A percentile compares a stretch with the other conserved stretches of the same genome.
These are phyloP conservation scores for Meganola albula DNA, from an alignment of 2,888 invertebrate genomes.

Conservation along the genomic window DNA sequence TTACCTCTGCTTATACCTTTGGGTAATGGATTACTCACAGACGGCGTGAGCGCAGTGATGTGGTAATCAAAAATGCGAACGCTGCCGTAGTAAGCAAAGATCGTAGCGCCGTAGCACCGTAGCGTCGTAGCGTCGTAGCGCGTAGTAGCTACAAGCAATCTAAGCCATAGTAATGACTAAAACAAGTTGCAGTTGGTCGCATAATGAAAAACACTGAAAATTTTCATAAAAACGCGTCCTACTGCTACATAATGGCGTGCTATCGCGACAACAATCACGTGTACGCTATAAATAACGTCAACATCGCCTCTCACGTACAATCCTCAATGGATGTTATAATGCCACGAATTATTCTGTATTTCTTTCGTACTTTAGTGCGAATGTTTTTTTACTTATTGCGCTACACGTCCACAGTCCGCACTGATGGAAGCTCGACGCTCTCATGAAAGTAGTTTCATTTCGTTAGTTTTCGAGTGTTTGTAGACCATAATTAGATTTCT, in stretches of 20 bases:
- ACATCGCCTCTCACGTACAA: constrained; percentile 18
- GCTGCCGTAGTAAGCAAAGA: too few species aligned
- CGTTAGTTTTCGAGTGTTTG: constrained; percentile 8
- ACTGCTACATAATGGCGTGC: too few species aligned
- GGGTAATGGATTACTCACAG: too few species aligned
- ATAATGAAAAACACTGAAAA: constrained; percentile 2
- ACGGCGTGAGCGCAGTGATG: too few species aligned
- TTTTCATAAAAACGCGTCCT: not conserved
- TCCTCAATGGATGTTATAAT: constrained; percentile 41
- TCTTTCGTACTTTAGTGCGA: constrained; percentile 32
- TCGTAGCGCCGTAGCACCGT: too few species aligned
- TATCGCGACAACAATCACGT: constrained; percentile 16
- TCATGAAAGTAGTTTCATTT: constrained; percentile 7
- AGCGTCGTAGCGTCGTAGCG: constrained; percentile 5
- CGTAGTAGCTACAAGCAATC: constrained; percentile 4
- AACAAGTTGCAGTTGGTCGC: too few species aligned
- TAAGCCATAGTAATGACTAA: constrained; percentile 4
- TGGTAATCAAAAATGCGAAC: too few species aligned
- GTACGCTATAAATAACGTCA: constrained; percentile 19
- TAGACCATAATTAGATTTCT: constrained; percentile 12
- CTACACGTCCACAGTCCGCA: constrained; percentile 2
- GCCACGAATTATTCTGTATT: constrained; percentile 43
- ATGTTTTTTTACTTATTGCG: constrained; percentile 5
- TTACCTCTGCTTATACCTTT: too few species aligned
- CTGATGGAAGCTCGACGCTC: constrained; percentile 9